A percentile compares a stretch with the other conserved stretches of the same genome.
Conservation (phyloP, 2,113 vertebrate genomes). For the Argyrosomus japonicus region DNA sequence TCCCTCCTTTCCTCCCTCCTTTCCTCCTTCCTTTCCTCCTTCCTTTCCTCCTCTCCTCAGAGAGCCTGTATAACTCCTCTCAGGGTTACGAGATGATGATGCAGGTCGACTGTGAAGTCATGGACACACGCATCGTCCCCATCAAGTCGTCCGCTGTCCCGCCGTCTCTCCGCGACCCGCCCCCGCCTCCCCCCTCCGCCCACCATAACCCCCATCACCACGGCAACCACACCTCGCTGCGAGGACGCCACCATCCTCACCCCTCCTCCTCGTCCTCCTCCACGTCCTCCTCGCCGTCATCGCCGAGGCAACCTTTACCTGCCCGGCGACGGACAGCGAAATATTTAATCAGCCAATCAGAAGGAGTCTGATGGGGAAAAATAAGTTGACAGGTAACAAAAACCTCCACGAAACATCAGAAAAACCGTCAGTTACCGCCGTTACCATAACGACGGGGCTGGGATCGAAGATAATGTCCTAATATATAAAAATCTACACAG, state of each 20-base stretch:
- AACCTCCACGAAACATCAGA: too few species aligned
- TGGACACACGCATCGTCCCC: constrained; percentile 93
- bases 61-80: constrained; percentile 87
- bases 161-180: constrained; percentile 86
- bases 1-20: rapidly evolving
- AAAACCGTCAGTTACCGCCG: too few species aligned
- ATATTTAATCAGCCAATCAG: constrained; percentile 80
- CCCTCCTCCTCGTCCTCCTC: constrained; percentile 14
- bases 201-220: constrained; percentile 74
- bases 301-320: constrained; percentile 63
- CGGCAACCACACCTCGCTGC: constrained; percentile 82
- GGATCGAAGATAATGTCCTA: constrained; percentile 4
- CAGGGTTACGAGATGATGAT: constrained; percentile 94
- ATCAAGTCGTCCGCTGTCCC: constrained; percentile 94
- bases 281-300: background rate
- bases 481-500: constrained; percentile 7
- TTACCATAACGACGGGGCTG: too few species aligned
- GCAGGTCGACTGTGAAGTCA: constrained; percentile 96
- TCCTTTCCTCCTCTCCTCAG: constrained; percentile 69
- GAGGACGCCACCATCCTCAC: constrained; percentile 73
- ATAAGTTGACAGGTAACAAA: constrained; percentile 13
- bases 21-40: background rate
- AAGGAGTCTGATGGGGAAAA: constrained; percentile 68
- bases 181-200: constrained; percentile 61
- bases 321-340: constrained; percentile 54